A percentile compares a stretch with the other conserved stretches of the same genome.
Evolutionary conservation across 2,797 vertebrate genomes (phyloP).

Genomic region (Coilia nasus): DNA sequence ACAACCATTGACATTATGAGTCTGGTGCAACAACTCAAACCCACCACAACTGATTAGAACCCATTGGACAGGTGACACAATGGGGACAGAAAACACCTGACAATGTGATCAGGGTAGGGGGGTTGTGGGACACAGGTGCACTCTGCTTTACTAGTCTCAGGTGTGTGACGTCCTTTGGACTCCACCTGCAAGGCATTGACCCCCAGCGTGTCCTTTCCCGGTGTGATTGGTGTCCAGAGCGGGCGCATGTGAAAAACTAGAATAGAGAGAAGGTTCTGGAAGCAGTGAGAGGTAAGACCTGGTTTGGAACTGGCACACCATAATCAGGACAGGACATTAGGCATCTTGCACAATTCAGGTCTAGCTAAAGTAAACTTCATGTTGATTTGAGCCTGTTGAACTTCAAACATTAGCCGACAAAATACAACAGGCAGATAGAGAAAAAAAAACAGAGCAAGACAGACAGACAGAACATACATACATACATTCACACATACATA

Average conservation of each 20-base stretch:
- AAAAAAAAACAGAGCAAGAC: not conserved
- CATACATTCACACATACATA: no score
- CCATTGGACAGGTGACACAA: not conserved
- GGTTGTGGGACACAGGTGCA: not conserved
- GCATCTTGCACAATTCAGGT: not conserved
- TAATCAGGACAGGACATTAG: not conserved
- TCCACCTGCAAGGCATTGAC: not conserved
- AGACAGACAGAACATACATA: not conserved
- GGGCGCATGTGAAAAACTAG: not conserved
- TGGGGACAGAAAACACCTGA: not conserved
- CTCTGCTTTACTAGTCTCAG: slow-evolving; percentile 19
- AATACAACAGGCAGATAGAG: not conserved
- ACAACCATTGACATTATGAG: no score
- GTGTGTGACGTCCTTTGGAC: not conserved
- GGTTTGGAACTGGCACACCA: not conserved
- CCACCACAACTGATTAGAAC: not conserved
- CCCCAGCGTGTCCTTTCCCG: not conserved
- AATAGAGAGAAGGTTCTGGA: not conserved
- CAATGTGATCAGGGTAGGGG: slow-evolving; percentile 3
- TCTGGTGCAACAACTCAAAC: no score
- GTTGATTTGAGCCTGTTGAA: not conserved
- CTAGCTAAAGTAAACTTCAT: not conserved
- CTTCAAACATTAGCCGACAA: not conserved
- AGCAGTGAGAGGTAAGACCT: not conserved
- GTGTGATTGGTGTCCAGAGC: not conserved